These are phyloP conservation scores for Bovichtus variegatus DNA, from an alignment of 2,797 vertebrate species.

Conservation along the genomic window DNA sequence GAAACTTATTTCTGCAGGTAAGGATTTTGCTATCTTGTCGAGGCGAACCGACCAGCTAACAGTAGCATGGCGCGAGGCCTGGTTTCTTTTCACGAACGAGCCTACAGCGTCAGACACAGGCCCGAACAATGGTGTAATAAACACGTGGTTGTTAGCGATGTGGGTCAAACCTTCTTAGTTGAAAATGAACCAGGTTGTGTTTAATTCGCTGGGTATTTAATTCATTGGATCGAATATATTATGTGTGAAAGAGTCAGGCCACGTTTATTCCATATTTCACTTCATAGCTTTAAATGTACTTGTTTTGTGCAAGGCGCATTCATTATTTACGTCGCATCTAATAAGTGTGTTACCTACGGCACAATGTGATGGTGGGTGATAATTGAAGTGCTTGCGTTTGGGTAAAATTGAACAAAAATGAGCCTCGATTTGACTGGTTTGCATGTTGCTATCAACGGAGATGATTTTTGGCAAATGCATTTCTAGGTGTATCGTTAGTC, in stretches of 20 bases:
- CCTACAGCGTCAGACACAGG: neutral
- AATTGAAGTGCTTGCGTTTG: too few relatives aligned
- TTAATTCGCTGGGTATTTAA: rapidly evolving
- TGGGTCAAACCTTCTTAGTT: slow-evolving; percentile 4
- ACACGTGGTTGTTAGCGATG: slow-evolving; percentile 62
- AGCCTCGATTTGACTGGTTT: neutral
- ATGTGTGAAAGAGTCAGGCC: rapidly evolving
- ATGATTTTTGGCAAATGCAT: neutral
- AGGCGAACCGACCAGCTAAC: neutral
- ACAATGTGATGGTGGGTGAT: too few relatives aligned
- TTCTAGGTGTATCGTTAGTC: rapidly evolving
- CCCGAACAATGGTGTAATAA: slow-evolving; percentile 62
- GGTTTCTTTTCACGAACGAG: neutral
- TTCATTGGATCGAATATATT: too few relatives aligned
- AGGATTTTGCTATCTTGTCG: neutral
- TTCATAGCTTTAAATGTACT: neutral
- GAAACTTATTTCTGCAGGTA: slow-evolving; percentile 93
- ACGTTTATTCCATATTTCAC: too few relatives aligned
- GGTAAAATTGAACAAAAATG: neutral
- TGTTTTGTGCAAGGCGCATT: neutral
- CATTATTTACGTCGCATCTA: neutral
- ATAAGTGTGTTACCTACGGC: too few relatives aligned
- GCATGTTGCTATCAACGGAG: neutral
- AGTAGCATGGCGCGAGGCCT: slow-evolving; percentile 27
- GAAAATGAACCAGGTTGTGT: neutral